Conservation (phyloP, 2,888 invertebrate genomes). For the Drosophila kuntzei region DNA sequence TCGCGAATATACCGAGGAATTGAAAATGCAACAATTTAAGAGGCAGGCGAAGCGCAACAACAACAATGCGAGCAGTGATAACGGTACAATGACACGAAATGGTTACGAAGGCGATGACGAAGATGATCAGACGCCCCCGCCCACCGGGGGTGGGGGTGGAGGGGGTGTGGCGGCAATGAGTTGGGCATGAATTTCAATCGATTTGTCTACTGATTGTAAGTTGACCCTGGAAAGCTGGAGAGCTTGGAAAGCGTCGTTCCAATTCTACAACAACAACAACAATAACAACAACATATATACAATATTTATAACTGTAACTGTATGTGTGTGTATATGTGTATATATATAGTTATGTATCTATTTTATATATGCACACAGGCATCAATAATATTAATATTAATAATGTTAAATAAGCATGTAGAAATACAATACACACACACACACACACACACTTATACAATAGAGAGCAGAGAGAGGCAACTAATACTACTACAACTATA, state of each 20-base stretch:
- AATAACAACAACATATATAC: slow-evolving; percentile 8
- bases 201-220: slow-evolving; percentile 81
- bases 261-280: slow-evolving; percentile 9
- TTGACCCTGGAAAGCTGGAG: slow-evolving; percentile 21
- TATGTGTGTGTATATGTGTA: slow-evolving; percentile 25
- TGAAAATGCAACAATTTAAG: slow-evolving; percentile 78
- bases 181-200: slow-evolving; percentile 83
- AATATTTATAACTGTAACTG: slow-evolving; percentile 15
- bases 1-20: slow-evolving; percentile 80
- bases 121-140: slow-evolving; percentile 84
- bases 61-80: slow-evolving; percentile 33
- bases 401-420: slow-evolving; percentile 32
- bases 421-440: slow-evolving; percentile 4
- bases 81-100: slow-evolving; percentile 46
- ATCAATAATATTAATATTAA: slow-evolving; percentile 12
- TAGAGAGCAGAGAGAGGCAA: background rate
- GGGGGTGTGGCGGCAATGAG: slow-evolving; percentile 84
- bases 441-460: background rate
- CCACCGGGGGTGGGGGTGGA: no score
- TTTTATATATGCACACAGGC: slow-evolving; percentile 16
- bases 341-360: slow-evolving; percentile 27
- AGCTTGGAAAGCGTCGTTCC: slow-evolving; percentile 13
- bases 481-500: no score
- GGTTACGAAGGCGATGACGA: slow-evolving; percentile 78
- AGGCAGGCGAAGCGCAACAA: slow-evolving; percentile 47